Conservation (phyloP, 2,113 vertebrate species). For the Xenus cinereus region DNA sequence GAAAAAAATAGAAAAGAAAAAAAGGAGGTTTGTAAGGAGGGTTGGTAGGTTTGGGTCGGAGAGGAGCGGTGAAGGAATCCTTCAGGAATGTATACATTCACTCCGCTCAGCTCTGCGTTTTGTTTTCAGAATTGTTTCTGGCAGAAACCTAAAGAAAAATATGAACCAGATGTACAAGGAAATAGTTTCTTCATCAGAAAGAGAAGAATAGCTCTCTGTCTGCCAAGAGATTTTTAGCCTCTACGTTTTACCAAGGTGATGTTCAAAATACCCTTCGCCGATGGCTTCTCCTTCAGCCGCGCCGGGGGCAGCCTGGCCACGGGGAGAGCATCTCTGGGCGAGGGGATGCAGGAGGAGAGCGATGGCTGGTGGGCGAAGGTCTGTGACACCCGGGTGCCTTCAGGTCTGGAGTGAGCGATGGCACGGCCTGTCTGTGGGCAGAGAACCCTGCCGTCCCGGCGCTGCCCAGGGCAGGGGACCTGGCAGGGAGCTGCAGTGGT, state of each 20-base stretch:
- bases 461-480: not conserved
- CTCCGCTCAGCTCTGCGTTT: slow-evolving; percentile 64
- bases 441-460: rapidly evolving
- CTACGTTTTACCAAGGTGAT: slow-evolving; percentile 38
- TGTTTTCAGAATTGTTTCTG: slow-evolving; percentile 78
- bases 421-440: not conserved
- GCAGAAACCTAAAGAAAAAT: slow-evolving; percentile 78
- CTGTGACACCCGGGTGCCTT: not conserved
- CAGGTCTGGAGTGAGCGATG: not conserved
- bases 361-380: rapidly evolving
- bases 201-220: slow-evolving; percentile 66
- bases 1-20: not conserved
- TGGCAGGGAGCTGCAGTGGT: not conserved
- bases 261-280: not conserved
- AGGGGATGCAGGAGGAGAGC: rapidly evolving
- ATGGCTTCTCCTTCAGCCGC: not conserved
- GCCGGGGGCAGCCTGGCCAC: rapidly evolving
- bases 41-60: slow-evolving; percentile 42
- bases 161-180: slow-evolving; percentile 80
- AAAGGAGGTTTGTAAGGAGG: not conserved
- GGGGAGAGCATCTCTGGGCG: not conserved
- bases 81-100: slow-evolving; percentile 66
- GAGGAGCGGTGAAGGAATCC: slow-evolving; percentile 67
- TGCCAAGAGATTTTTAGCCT: slow-evolving; percentile 60
- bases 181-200: slow-evolving; percentile 70